Evolutionary conservation across 2,797 vertebrate species (phyloP), one percentile per base, ranked within the genome.

Genomic region (Oreortyx pictus): DNA sequence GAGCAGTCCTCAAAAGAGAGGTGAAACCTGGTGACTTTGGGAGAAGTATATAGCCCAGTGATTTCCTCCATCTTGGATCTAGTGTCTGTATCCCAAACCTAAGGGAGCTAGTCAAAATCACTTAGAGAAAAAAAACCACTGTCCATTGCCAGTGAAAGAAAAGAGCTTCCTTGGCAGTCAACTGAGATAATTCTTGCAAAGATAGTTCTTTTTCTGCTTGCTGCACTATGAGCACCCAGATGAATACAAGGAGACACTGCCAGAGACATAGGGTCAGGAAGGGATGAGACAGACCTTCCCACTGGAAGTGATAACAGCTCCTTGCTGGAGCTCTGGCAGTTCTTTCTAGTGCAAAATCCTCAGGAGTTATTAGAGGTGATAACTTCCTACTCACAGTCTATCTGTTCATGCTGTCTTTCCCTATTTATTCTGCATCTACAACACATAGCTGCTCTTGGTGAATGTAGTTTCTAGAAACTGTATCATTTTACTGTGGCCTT

Each of bases 291-390:
- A 86, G 77, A 61, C 35, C 74, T 79, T 85, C 60, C 31, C 3
- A 1, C 22, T 24, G 6, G 68, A 80, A 88, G 80, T 52, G 78
- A 54, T 86, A 92, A 85, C 82, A 68, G 60, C 47, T 93, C 88
- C 75, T 82, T 67, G 61, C 47, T 86, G 88, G 67, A 79, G 68
- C 65, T 71, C 75, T 91, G 81, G 90, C 75, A 85, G 24, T 25
- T 88, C 81, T 60, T 67, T 62, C 41, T 23, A 9, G 74, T 71
- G 88, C 46, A 59, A 82, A 86, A 85, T 33, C 57, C 78, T 84
- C 65, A 44, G 81, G 67, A 84, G 72, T 50, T 82, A 46, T 33
- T 50, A 62, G 75, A 84, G 61, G 65, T 74, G 91, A 50, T 41
- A 77, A 88, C 20, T 7, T 64, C 23, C 37, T 43, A 10, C 72